A percentile compares a stretch with the other conserved stretches of the same genome.
phyloP scores from a whole-genome alignment of 2,113 vertebrate species.

The Murina feae region DNA sequence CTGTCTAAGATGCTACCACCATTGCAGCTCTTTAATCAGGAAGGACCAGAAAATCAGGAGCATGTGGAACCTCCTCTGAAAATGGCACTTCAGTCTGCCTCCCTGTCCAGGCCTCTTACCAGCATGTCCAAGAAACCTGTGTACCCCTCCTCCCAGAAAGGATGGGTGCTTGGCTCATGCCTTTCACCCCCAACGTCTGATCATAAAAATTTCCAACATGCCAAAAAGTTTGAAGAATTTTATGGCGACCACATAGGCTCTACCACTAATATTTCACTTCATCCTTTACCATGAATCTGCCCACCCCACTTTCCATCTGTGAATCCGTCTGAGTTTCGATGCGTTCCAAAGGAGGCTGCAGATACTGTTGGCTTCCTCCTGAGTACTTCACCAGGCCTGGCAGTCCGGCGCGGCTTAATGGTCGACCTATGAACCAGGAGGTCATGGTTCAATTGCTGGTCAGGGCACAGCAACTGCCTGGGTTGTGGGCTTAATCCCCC shows the following conservation, averaged over 20 bases:
- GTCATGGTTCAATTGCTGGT: no score
- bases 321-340: not conserved
- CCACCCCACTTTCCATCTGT: not conserved
- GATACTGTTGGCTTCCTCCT: not conserved
- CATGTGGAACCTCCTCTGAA: not conserved
- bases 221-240: not conserved
- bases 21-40: not conserved
- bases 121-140: not conserved
- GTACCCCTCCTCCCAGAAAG: not conserved
- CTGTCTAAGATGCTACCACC: not conserved
- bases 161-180: not conserved
- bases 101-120: not conserved
- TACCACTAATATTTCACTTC: not conserved
- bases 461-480: no score
- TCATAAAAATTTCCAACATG: not conserved
- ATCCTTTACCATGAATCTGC: not conserved
- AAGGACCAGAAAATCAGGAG: not conserved
- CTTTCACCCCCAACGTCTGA: not conserved
- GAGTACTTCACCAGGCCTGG: not conserved
- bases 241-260: not conserved
- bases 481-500: no score
- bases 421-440: no score
- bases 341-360: not conserved
- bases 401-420: no score
- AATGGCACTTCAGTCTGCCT: not conserved